These are phyloP conservation scores for Erynnis tages DNA, from an alignment of 2,888 invertebrate genomes.

Conservation along the genomic window DNA sequence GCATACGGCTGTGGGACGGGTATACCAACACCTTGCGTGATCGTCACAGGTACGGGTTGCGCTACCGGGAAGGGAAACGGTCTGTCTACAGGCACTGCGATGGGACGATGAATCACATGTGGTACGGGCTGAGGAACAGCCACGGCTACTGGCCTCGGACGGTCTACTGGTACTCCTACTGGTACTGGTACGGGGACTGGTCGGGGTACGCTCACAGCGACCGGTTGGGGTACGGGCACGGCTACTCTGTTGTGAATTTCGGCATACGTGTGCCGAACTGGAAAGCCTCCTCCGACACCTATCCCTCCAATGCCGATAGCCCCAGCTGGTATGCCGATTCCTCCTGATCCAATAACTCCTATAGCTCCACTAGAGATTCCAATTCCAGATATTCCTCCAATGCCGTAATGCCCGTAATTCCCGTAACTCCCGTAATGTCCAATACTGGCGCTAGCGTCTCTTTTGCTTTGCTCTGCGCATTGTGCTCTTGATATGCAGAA, in stretches of 20 bases:
- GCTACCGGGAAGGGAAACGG: slow-evolving; percentile 80
- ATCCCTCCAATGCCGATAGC: slow-evolving; percentile 4
- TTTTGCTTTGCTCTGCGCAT: slow-evolving; percentile 41
- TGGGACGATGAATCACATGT: slow-evolving; percentile 62
- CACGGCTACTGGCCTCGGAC: slow-evolving; percentile 57
- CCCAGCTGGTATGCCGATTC: background rate
- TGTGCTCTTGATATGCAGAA: slow-evolving; percentile 14
- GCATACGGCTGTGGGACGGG: slow-evolving; percentile 79
- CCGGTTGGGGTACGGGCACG: slow-evolving; percentile 76
- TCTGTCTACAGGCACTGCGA: slow-evolving; percentile 74
- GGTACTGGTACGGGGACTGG: slow-evolving; percentile 76
- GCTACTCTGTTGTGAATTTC: slow-evolving; percentile 75
- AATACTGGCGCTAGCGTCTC: too few species aligned
- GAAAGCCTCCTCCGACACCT: slow-evolving; percentile 40
- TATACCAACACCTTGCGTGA: slow-evolving; percentile 76
- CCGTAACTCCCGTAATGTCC: too few species aligned
- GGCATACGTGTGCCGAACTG: slow-evolving; percentile 61
- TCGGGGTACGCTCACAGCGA: slow-evolving; percentile 57
- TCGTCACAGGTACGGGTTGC: slow-evolving; percentile 75
- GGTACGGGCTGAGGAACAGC: slow-evolving; percentile 69
- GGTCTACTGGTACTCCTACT: slow-evolving; percentile 72
- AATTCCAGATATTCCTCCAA: background rate
- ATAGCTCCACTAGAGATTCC: background rate
- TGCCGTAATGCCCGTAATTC: too few species aligned
- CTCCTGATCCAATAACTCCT: background rate